Conservation (phyloP, 2,888 invertebrate species). For the Linnaemya vulpina region DNA sequence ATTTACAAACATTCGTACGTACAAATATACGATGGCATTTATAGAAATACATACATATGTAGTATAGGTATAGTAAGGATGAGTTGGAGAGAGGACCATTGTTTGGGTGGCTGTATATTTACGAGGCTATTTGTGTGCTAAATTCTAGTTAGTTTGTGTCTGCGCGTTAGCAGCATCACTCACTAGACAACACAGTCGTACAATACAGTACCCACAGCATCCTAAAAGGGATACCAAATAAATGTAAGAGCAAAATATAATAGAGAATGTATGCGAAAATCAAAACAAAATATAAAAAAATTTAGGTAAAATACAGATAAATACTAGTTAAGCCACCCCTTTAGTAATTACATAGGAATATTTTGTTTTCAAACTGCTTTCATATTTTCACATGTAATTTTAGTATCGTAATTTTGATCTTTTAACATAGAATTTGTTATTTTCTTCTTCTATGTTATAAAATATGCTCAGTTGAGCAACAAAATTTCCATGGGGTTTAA, state of each 20-base stretch:
- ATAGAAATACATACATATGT: too few relatives aligned
- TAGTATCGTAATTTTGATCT: too few relatives aligned
- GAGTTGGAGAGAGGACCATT: conserved; percentile 50
- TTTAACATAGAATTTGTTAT: too few relatives aligned
- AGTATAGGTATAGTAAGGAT: conserved; percentile 25
- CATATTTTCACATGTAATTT: too few relatives aligned
- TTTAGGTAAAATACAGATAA: background rate
- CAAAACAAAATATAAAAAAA: conserved; percentile 43
- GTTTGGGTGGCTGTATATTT: conserved; percentile 51
- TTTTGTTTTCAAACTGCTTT: too few relatives aligned
- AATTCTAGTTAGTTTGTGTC: conserved; percentile 71
- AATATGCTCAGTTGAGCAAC: too few relatives aligned
- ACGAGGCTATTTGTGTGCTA: conserved; percentile 52
- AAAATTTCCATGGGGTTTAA: too few relatives aligned
- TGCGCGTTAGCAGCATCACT: conserved; percentile 72
- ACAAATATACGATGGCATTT: background rate
- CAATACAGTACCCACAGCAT: conserved; percentile 51
- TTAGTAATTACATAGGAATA: background rate
- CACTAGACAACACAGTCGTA: conserved; percentile 58
- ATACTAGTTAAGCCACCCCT: conserved; percentile 25
- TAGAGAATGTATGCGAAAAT: conserved; percentile 24
- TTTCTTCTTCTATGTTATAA: too few relatives aligned
- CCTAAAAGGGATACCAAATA: conserved; percentile 28
- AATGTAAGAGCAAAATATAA: conserved; percentile 6
- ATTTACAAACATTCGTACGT: background rate